Base-by-base conservation (phyloP, 2,797 vertebrate genomes). In the Trematomus bernacchii region DNA sequence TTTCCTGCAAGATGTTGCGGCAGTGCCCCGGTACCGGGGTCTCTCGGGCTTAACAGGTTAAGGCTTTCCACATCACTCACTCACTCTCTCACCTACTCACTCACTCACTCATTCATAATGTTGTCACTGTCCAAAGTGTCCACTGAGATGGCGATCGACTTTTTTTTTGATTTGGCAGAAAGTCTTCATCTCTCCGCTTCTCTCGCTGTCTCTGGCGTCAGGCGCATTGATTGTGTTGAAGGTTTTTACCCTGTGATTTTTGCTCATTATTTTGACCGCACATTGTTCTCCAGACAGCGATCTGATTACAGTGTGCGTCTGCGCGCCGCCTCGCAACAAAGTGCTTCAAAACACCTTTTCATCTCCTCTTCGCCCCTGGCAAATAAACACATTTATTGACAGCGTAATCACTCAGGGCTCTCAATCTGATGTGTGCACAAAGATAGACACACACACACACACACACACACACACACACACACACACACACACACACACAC, bases 331-430 rank as follows among this genome's bases (percentile, higher is more conserved):
- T 83, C 37, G 3, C 79, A 60, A 67, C 69, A 83, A 84, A 84
- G 71, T 77, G 80, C 83, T 87, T 88, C 85, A 85, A 82, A 89
- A 89, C 76, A 84, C 71, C 82, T 84, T 89, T 88, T 90, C 87
- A 90, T 77, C 79, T 90, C 55, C 60, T 48, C 68, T 80, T 72
- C 50, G 40, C 66, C 57, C 42, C 30, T 2, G n/a, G 84, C 83
- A 87, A 83, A 90, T 82, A 88, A 89, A 90, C 85, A 85, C 89
- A 87, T 84, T 85, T 90, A 93, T 90, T 84, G 90, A 93, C 91
- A 90, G 74, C 27, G 50, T 90, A 91, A 92, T 92, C 76, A 87
- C 82, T 81, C 83, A 44, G 60, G 61, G 60, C 43, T 74, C 64
- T 65, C 60, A 33, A 57, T 64, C 76, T 84, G 55, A 55, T n/a